phyloP scores from a whole-genome alignment of 92 coral and sea anemone species.

The Pocillopora meandrina region DNA sequence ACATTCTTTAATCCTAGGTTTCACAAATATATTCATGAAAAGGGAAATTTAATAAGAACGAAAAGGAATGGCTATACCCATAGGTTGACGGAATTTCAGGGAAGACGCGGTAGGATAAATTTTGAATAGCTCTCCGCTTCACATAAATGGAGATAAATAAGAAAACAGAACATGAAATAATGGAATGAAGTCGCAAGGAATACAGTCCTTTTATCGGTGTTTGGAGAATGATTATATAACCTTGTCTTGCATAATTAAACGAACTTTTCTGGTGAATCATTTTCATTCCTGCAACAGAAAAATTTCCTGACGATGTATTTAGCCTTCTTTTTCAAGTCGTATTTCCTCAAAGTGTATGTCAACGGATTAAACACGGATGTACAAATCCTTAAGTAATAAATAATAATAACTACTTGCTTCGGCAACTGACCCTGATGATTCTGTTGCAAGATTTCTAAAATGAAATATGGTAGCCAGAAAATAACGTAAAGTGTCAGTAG shows the following conservation, averaged over 20 bases:
- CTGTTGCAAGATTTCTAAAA: slow-evolving; percentile 16
- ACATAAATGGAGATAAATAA: no score
- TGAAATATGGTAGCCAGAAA: slow-evolving; percentile 42
- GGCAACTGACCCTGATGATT: slow-evolving; percentile 11
- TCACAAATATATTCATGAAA: no score
- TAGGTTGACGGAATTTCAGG: no score
- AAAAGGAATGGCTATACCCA: no score
- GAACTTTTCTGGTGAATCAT: background rate
- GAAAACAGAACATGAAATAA: no score
- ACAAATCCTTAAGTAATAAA: slow-evolving; percentile 27
- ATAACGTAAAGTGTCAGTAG: slow-evolving; percentile 20
- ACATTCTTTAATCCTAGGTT: no score
- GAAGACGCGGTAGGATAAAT: no score
- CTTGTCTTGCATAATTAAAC: background rate
- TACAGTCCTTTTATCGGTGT: no score
- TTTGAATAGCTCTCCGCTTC: no score
- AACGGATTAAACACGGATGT: slow-evolving; percentile 28
- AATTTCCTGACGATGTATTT: background rate
- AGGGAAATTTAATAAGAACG: no score
- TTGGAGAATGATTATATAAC: background rate
- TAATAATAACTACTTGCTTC: background rate
- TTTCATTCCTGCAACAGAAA: background rate
- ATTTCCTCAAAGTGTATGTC: slow-evolving; percentile 28
- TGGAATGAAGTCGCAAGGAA: no score
- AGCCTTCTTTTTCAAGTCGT: slow-evolving; percentile 12